These are phyloP conservation scores for Zoanthus gigantus DNA, from an alignment of 92 coral and sea anemone species.

Conservation along the genomic window DNA sequence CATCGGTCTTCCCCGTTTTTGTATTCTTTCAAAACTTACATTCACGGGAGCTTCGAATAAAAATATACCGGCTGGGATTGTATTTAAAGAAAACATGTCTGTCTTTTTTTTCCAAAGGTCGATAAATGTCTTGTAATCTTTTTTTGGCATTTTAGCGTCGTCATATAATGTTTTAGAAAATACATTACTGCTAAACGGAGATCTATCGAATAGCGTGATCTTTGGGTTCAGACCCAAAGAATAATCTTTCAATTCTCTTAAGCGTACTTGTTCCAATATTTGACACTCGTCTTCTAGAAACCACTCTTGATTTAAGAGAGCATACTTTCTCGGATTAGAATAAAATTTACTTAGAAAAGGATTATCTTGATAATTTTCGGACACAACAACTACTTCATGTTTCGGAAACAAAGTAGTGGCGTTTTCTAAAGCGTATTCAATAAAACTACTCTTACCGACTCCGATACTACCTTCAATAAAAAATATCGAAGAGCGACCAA, in stretches of 20 bases:
- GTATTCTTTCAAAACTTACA: no score
- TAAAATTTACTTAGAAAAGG: not conserved
- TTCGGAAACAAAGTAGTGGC: not conserved
- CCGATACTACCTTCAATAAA: not conserved
- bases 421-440: not conserved
- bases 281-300: not conserved
- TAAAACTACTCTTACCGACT: not conserved
- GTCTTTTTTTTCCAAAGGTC: no score
- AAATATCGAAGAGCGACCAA: not conserved
- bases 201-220: not conserved
- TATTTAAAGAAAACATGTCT: no score
- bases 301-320: not conserved
- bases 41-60: no score
- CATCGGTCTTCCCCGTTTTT: not conserved
- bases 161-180: not conserved
- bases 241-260: not conserved
- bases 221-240: not conserved
- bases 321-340: not conserved
- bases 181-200: not conserved
- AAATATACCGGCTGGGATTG: no score
- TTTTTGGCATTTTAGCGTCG: not conserved
- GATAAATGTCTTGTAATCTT: not conserved
- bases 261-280: not conserved
- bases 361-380: not conserved
- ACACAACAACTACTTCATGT: not conserved